A percentile compares a stretch with the other conserved stretches of the same genome.
These are phyloP conservation scores for Diogma glabrata DNA, from an alignment of 2,888 invertebrate species.

Conservation along the genomic window DNA sequence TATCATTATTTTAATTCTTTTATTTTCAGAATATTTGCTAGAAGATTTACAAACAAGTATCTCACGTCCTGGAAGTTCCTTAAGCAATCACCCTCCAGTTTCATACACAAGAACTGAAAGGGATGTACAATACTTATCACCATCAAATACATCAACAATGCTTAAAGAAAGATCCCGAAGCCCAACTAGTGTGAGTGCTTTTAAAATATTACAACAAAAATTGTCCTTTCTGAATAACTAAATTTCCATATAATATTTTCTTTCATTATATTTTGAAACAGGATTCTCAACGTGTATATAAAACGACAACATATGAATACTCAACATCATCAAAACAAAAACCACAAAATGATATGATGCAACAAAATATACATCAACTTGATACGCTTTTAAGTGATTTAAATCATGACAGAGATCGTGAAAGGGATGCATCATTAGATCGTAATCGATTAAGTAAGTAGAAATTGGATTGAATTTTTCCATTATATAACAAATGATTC, in stretches of 20 bases:
- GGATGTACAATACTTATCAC: conserved; percentile 20
- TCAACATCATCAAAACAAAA: conserved; percentile 25
- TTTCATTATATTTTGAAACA: no score
- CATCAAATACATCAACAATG: conserved; percentile 19
- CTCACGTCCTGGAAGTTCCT: conserved; percentile 15
- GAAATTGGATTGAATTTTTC: no score
- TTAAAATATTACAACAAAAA: no score
- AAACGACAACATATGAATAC: conserved; percentile 34
- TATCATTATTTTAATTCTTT: no score
- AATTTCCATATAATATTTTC: no score
- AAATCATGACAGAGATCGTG: conserved; percentile 43
- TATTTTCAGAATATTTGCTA: conserved; percentile 19
- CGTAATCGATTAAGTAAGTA: conserved; percentile 7
- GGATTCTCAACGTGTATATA: conserved; percentile 33
- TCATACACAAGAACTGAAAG: conserved; percentile 14
- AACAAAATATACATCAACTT: conserved; percentile 60
- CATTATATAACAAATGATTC: no score
- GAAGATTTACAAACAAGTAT: conserved; percentile 21
- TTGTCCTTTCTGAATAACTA: no score
- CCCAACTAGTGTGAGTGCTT: conserved; percentile 16
- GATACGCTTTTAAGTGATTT: conserved; percentile 64
- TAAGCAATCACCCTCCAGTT: not conserved
- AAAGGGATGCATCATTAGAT: conserved; percentile 24
- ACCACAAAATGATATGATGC: conserved; percentile 17
- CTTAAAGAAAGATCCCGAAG: conserved; percentile 20